Percentiles rank a stretch among this genome's conserved stretches.
These are phyloP conservation scores for Apodemus sylvaticus DNA, from an alignment of 2,113 vertebrate species.

Conservation along the genomic window DNA sequence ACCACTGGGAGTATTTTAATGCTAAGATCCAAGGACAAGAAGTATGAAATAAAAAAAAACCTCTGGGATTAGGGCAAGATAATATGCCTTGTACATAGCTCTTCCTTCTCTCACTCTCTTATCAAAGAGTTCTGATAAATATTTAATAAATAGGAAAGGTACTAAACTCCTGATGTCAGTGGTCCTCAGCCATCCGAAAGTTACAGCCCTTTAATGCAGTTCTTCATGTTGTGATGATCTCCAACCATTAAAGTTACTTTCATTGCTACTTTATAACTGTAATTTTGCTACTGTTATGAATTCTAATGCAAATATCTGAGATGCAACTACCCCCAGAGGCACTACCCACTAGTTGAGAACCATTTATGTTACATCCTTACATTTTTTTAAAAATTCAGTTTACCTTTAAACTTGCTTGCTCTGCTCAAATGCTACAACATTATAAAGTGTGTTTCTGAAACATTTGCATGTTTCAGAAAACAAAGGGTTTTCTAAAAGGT, in stretches of 20 bases:
- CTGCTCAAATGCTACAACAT: not conserved
- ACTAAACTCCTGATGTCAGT: not conserved
- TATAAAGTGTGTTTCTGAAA: not conserved
- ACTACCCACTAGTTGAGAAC: not conserved
- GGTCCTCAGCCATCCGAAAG: too few species aligned
- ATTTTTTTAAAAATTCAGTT: not conserved
- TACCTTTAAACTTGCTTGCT: not conserved
- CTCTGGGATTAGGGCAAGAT: not conserved
- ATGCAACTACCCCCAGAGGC: not conserved
- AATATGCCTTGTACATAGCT: not conserved
- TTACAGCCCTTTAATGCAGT: too few species aligned
- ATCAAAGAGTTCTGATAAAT: not conserved
- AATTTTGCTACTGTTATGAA: not conserved
- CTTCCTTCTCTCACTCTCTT: not conserved
- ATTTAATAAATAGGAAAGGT: not conserved
- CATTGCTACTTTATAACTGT: not conserved
- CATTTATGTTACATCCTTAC: not conserved
- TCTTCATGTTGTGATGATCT: too few species aligned
- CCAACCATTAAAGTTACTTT: not conserved
- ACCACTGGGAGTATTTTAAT: not conserved
- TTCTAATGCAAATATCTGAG: too few species aligned
- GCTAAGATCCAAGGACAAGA: not conserved
- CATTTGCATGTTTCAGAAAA: not conserved
- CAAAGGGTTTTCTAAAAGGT: not conserved
- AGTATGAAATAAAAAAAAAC: slow-evolving; percentile 37